Evolutionary conservation across 2,888 invertebrate species (phyloP).

Genomic region (Silvanus unidentatus): DNA sequence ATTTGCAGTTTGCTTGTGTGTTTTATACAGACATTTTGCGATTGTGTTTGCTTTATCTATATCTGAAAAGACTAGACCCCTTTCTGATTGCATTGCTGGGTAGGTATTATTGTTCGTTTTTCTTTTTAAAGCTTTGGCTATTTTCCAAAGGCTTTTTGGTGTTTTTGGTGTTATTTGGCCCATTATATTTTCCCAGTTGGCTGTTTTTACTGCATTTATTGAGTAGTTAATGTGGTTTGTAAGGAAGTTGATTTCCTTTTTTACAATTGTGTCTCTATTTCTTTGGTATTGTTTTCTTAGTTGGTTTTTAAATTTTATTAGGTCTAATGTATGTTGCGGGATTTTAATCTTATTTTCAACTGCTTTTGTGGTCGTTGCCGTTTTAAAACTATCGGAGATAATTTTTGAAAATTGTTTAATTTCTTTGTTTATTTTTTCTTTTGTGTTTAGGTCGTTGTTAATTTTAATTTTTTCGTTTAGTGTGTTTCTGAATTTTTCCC

Average conservation of each 20-base stretch:
- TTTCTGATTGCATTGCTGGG: neutral
- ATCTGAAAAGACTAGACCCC: too few relatives aligned
- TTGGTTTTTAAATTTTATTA: too few relatives aligned
- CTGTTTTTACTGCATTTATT: neutral
- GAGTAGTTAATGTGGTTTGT: neutral
- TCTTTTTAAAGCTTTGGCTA: slow-evolving; percentile 1
- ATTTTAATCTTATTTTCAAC: neutral
- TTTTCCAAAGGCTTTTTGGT: too few relatives aligned
- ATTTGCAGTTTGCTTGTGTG: too few relatives aligned
- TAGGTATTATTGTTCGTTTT: neutral
- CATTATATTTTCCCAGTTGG: neutral
- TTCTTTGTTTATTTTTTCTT: too few relatives aligned
- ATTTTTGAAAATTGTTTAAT: too few relatives aligned
- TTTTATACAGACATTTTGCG: too few relatives aligned
- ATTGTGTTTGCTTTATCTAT: too few relatives aligned
- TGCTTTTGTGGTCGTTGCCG: neutral
- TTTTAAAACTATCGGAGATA: neutral
- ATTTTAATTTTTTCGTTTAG: too few relatives aligned
- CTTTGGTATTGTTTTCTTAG: slow-evolving; percentile 5
- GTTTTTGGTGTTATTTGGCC: neutral
- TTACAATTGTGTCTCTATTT: neutral
- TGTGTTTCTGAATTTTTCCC: neutral
- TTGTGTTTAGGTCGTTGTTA: too few relatives aligned
- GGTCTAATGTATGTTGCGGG: too few relatives aligned
- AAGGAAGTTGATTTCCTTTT: too few relatives aligned